phyloP scores from a whole-genome alignment of 2,888 invertebrate species.

The Eugnorisma glareosa region DNA sequence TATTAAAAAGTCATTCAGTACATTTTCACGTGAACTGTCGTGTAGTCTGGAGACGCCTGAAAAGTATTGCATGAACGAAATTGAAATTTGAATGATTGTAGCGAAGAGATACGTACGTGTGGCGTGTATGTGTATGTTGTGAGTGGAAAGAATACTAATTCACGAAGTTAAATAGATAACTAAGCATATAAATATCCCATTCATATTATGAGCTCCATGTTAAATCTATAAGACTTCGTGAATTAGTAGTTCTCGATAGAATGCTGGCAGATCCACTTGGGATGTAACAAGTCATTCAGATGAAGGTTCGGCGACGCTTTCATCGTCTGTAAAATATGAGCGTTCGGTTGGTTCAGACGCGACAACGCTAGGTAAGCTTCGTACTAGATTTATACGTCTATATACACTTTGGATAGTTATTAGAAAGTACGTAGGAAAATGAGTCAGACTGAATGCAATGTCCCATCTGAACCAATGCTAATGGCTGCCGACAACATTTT shows the following conservation, averaged over 20 bases:
- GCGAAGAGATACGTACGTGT: slow-evolving; percentile 6
- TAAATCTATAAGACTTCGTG: slow-evolving; percentile 28
- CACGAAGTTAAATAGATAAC: slow-evolving; percentile 19
- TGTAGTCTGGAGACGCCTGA: slow-evolving; percentile 7
- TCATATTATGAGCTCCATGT: slow-evolving; percentile 15
- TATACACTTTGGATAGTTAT: slow-evolving; percentile 47
- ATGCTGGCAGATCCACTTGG: slow-evolving; percentile 42
- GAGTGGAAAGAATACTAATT: slow-evolving; percentile 21
- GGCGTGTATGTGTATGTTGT: slow-evolving; percentile 35
- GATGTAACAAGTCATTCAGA: slow-evolving; percentile 46
- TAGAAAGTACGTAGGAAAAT: slow-evolving; percentile 38
- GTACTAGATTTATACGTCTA: slow-evolving; percentile 34
- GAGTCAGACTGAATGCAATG: slow-evolving; percentile 40
- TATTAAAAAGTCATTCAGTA: slow-evolving; percentile 22
- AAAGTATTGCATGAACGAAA: slow-evolving; percentile 12
- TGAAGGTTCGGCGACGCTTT: slow-evolving; percentile 15
- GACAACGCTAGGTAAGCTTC: slow-evolving; percentile 17
- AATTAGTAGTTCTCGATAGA: slow-evolving; percentile 42
- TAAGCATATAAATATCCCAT: slow-evolving; percentile 33
- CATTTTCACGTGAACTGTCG: slow-evolving; percentile 2
- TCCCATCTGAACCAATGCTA: slow-evolving; percentile 33
- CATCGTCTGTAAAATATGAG: slow-evolving; percentile 48
- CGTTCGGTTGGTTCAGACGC: slow-evolving; percentile 32
- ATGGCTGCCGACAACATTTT: slow-evolving; percentile 43
- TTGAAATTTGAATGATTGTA: slow-evolving; percentile 13